Conservation (phyloP, 2,797 vertebrate species). For the Pagetopsis macropterus region DNA sequence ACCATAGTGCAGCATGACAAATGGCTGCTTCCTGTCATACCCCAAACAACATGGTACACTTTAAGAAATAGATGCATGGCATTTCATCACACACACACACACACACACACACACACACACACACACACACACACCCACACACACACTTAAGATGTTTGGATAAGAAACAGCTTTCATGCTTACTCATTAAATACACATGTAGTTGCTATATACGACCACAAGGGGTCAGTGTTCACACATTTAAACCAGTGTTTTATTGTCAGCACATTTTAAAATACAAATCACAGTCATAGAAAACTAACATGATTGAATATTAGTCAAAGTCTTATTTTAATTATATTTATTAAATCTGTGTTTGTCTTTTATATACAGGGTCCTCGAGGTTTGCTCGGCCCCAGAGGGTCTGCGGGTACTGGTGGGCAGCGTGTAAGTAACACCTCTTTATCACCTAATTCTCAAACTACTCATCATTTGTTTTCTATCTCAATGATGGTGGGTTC, state of each 20-base stretch:
- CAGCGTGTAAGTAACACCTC: slow-evolving; percentile 88
- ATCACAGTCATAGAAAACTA: not conserved
- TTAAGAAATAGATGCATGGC: slow-evolving; percentile 30
- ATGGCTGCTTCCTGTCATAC: slow-evolving; percentile 27
- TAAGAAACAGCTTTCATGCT: slow-evolving; percentile 5
- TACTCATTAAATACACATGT: slow-evolving; percentile 23
- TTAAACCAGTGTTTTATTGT: not conserved
- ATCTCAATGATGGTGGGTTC: not conserved
- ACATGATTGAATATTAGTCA: not conserved
- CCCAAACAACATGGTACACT: slow-evolving; percentile 34
- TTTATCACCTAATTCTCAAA: not conserved
- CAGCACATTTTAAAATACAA: not conserved
- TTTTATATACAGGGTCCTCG: slow-evolving; percentile 87
- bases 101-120: no score
- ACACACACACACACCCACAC: no score
- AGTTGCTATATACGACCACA: slow-evolving; percentile 52
- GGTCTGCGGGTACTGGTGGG: slow-evolving; percentile 88
- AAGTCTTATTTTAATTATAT: not conserved
- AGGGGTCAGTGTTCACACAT: slow-evolving; percentile 45
- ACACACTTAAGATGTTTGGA: slow-evolving; percentile 12
- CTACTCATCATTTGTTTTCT: slow-evolving; percentile 1
- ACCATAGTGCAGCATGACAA: slow-evolving; percentile 41
- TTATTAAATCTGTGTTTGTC: slow-evolving; percentile 18
- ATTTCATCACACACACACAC: slow-evolving; percentile 50
- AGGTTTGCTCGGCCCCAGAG: slow-evolving; percentile 94